Evolutionary conservation across 2,113 vertebrate species (phyloP), one percentile per base, ranked within the genome.

Genomic region (Psittacus erithacus): DNA sequence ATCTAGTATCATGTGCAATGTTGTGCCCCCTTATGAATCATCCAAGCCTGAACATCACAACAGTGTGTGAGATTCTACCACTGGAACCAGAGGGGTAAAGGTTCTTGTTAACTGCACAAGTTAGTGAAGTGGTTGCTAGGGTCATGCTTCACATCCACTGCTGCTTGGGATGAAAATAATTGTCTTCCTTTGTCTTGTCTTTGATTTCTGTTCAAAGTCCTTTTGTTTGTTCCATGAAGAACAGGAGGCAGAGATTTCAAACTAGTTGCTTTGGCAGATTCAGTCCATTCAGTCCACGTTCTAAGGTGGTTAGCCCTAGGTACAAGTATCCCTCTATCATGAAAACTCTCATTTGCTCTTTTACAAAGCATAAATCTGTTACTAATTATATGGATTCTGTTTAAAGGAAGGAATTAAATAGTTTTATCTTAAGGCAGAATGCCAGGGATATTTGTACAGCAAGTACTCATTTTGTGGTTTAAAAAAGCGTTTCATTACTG

Each of bases 301-400:
- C 70, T n/a, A 1, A 78, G 46, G 50, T 29, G 39, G 11, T 60
- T 90, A 46, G 27, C 44, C 3, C 3, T 6, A 38, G 75, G 20
- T 46, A 44, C 2, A 23, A 91, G 73, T 28, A 35, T 85, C 24
- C 23, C 16, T 8, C 57, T 84, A 44, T 73, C 38, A 20, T 22
- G 55, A 44, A 71, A 69, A n/a, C 22, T 89, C 83, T 75, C 19
- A 22, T 65, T 60, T 60, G 55, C 57, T 73, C 57, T 44, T 13
- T 59, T 95, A 60, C 67, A 93, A 77, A 57, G 49, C 75, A 94
- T 92, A 82, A 95, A 94, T 95, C 73, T 94, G 38, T 39, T 89
- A 23, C 84, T 86, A 86, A 92, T 89, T 87, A 35, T 23, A 57
- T 33, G 46, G 84, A 67, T 79, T 64, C 87, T 73, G 60, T 73